Base-by-base conservation (phyloP, 2,888 invertebrate genomes). In the Tetrapedia diversipes region DNA sequence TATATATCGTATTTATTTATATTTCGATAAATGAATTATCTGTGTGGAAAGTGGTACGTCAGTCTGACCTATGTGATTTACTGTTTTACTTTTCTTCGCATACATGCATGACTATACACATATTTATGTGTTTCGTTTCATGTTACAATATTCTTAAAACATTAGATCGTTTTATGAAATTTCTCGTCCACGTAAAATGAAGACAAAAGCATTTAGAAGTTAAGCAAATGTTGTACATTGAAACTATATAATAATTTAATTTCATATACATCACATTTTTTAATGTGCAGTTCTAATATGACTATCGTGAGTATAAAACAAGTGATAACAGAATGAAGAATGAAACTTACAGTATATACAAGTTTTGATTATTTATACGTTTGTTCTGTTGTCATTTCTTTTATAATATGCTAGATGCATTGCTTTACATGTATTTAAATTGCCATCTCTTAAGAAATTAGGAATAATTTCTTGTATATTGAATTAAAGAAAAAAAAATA, bases 1-100 rank as follows among this genome's bases (percentile, higher is more conserved):
- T 77, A 83, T 83, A 80, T 89, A 88, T 83, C 86, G 83, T 89
- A 89, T 89, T 89, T 89, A 88, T 89, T 89, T 89, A 88, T 87
- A 89, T 85, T 81, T 80, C 70, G 71, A 86, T 77, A 63, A 84
- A 84, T 64, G 80, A 83, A 84, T 70, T 82, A 84, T 75, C 78
- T 86, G 61, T 56, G 53, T 78, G 70, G 27, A 66, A 76, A 74
- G 78, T 77, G 80, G 82, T 88, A 84, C 87, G 89, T 89, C 89
- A 89, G 86, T 88, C 87, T 87, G 87, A 83, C 81, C 81, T 82
- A 74, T 80, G 82, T 74, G 65, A 86, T 81, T 67, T 71, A 73
- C 66, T 41, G 53, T 71, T 71, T 71, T 67, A 64, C 71, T 77
- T 70, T 78, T 69, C 19, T 19, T 37, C 63, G 45, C 54, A 45